Evolutionary conservation across 2,113 vertebrate species (phyloP), one percentile per base, ranked within the genome.

Genomic region (Pseudorhombus dupliciocellatus): DNA sequence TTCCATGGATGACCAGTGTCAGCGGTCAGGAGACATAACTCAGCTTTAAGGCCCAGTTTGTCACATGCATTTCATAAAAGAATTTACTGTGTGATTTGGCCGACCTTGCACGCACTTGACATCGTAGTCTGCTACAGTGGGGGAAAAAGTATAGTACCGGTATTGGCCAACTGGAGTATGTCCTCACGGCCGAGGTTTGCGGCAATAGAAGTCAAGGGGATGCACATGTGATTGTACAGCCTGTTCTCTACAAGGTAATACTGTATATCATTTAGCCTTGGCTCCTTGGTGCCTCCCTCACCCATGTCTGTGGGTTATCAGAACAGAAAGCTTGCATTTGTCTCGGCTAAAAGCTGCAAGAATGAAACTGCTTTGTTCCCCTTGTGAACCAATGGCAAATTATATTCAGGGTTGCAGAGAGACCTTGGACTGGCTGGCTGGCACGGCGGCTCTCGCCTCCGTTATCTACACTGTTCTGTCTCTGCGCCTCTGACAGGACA

Each of bases 391-490:
- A 66, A 56, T 24, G 62, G 83, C 66, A 85, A 88, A 88, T 90
- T 79, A 86, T 75, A 87, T 84, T 82, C 86, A 87, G 75, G 88
- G 83, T 71, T 83, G 60, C 71, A 66, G 79, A 77, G 77, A 87
- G 86, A 86, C 88, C 88, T 88, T 92, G 90, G 81, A 73, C 70
- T 48, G 72, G 65, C 66, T 4, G 63, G 79, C 71, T 78, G 67
- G 83, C 55, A 59, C 8, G 50, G 70, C 28, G 4, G 78, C 78
- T 81, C 71, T 75, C 21, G 0, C 66, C 79, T 84, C 64, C 40
- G 73, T 88, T 91, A 90, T 89, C 88, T 86, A 53, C 84, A 21
- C 81, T 88, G 86, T 79, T 88, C 80, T 84, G 81, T 89, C 81
- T 90, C 87, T 57, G 79, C 37, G 73, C 51, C 67, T 81, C 84